Conservation (phyloP, 2,888 invertebrate genomes). For the Dryadula phaetusa region DNA sequence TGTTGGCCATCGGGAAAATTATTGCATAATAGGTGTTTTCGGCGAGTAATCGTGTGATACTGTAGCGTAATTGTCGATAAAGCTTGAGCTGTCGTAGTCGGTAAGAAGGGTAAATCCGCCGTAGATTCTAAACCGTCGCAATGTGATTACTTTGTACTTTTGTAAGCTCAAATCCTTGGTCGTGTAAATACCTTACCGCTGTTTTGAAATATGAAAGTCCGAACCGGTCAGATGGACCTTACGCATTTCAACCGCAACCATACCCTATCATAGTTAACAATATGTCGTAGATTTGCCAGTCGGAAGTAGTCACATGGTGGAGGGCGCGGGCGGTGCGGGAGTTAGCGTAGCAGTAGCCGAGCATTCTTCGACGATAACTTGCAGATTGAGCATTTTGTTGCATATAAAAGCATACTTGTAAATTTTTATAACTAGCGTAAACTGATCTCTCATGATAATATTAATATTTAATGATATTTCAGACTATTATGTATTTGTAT, state of each 20-base stretch:
- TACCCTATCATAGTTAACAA: background rate
- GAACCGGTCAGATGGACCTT: background rate
- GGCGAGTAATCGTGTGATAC: constrained; percentile 79
- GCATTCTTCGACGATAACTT: constrained; percentile 73
- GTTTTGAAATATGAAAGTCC: constrained; percentile 54
- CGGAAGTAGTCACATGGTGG: constrained; percentile 51
- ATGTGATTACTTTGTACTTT: constrained; percentile 83
- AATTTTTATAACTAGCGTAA: constrained; percentile 82
- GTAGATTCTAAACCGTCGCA: constrained; percentile 79
- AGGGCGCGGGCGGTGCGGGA: background rate
- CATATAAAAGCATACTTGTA: constrained; percentile 78
- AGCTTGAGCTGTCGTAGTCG: constrained; percentile 81
- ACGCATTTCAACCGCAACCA: background rate
- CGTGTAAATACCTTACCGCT: constrained; percentile 79
- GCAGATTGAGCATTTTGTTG: constrained; percentile 69
- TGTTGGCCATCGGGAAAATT: constrained; percentile 74
- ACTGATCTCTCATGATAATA: constrained; percentile 83
- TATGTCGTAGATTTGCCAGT: background rate
- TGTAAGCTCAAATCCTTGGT: constrained; percentile 81
- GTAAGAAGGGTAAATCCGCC: constrained; percentile 79
- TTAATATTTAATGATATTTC: constrained; percentile 79
- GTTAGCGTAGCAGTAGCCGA: constrained; percentile 13
- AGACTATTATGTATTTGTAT: constrained; percentile 79
- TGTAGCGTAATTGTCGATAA: constrained; percentile 77
- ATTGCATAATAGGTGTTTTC: constrained; percentile 78